phyloP scores from a whole-genome alignment of 1,140 invertebrate species.

The Venturia canescens region DNA sequence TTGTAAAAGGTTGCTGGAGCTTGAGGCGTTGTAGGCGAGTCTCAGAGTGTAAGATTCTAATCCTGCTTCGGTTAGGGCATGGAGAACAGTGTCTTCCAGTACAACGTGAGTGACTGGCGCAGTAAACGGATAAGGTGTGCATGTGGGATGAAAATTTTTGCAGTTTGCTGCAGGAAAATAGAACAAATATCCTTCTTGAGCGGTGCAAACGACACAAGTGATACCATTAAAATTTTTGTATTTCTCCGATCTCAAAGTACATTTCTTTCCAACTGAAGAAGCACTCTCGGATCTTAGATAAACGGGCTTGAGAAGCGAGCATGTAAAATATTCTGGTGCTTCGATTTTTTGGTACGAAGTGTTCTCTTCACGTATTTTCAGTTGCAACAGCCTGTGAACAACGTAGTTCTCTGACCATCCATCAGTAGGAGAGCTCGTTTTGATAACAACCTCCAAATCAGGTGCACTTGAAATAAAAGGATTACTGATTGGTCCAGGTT shows the following conservation, averaged over 20 bases:
- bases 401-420: conserved; percentile 75
- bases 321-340: conserved; percentile 69
- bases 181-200: conserved; percentile 80
- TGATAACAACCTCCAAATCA: conserved; percentile 70
- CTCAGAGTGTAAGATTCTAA: conserved; percentile 88
- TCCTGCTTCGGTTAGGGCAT: conserved; percentile 86
- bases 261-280: conserved; percentile 66
- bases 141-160: conserved; percentile 61
- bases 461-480: conserved; percentile 68
- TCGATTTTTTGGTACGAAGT: conserved; percentile 54
- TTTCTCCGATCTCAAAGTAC: conserved; percentile 69
- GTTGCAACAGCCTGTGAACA: conserved; percentile 66
- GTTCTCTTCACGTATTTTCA: conserved; percentile 65
- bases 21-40: conserved; percentile 78
- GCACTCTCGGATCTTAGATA: conserved; percentile 68
- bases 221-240: conserved; percentile 71
- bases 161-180: conserved; percentile 73
- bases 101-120: conserved; percentile 82
- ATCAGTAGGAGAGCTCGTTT: conserved; percentile 70
- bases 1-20: conserved; percentile 51
- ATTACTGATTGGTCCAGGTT: conserved; percentile 65
- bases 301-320: conserved; percentile 69
- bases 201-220: conserved; percentile 77
- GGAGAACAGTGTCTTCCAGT: conserved; percentile 83
- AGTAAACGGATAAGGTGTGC: conserved; percentile 82